phyloP scores from a whole-genome alignment of 2,888 invertebrate species.

The Lithosia quadra region DNA sequence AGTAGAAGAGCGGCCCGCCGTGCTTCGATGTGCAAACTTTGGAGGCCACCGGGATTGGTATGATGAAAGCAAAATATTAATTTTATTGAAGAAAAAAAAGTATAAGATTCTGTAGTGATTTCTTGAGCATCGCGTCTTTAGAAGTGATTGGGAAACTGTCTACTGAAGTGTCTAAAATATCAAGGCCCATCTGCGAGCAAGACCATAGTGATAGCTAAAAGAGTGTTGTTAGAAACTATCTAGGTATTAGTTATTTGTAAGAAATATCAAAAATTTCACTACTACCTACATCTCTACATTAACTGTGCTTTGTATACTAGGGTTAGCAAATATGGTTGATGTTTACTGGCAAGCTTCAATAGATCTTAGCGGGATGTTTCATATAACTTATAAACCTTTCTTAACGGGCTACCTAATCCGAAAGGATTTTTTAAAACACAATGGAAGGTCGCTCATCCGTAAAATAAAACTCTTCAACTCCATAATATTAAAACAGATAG shows the following conservation, averaged over 20 bases:
- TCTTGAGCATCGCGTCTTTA: too few relatives aligned
- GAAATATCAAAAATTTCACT: too few relatives aligned
- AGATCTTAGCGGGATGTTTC: not conserved
- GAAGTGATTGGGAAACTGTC: too few relatives aligned
- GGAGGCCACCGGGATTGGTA: too few relatives aligned
- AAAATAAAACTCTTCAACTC: not conserved
- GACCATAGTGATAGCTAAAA: not conserved
- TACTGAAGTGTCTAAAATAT: too few relatives aligned
- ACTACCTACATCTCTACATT: too few relatives aligned
- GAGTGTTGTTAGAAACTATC: not conserved
- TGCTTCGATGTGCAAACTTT: too few relatives aligned
- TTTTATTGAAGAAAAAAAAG: too few relatives aligned
- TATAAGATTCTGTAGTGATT: too few relatives aligned
- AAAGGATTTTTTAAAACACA: not conserved
- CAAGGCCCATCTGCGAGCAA: not conserved
- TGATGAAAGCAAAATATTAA: too few relatives aligned
- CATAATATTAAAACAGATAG: not conserved
- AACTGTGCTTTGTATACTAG: not conserved
- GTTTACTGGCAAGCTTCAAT: not conserved
- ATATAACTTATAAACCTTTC: not conserved
- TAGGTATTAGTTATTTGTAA: too few relatives aligned
- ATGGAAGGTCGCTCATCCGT: not conserved
- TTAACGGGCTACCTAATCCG: not conserved
- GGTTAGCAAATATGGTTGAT: not conserved
- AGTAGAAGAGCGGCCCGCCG: too few relatives aligned